A percentile compares a stretch with the other conserved stretches of the same genome.
Conservation (phyloP, 2,888 invertebrate species). For the Drosophila peninsularis region DNA sequence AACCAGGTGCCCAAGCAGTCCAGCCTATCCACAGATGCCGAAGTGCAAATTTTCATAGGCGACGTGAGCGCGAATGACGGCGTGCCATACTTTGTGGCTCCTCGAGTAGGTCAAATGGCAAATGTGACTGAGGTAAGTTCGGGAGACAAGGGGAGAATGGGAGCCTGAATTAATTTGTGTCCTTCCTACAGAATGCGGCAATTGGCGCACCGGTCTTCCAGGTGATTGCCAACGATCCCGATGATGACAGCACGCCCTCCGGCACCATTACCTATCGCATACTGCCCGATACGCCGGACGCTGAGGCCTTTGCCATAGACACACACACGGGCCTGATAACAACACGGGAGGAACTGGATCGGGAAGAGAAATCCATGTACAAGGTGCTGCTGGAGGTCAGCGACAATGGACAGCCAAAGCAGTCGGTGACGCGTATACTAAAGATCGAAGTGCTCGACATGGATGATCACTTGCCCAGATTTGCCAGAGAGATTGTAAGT, state of each 20-base stretch:
- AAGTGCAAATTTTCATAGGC: constrained; percentile 89
- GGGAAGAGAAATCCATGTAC: constrained; percentile 90
- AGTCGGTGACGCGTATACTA: constrained; percentile 89
- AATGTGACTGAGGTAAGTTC: constrained; percentile 88
- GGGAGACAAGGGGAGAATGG: rapidly evolving
- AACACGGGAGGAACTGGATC: constrained; percentile 89
- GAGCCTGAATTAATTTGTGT: too few species aligned
- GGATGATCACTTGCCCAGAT: constrained; percentile 92
- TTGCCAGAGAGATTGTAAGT: constrained; percentile 88
- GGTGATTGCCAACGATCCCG: constrained; percentile 91
- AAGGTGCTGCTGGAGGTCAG: constrained; percentile 91
- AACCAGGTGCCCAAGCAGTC: constrained; percentile 85
- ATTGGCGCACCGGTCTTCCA: constrained; percentile 90
- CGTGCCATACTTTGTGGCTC: constrained; percentile 90
- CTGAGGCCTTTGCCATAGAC: constrained; percentile 88
- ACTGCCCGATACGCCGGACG: constrained; percentile 88
- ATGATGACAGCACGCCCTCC: constrained; percentile 90
- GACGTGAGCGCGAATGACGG: constrained; percentile 93
- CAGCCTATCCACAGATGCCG: constrained; percentile 87
- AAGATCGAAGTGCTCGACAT: constrained; percentile 89
- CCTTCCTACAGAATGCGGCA: constrained; percentile 87
- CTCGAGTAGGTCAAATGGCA: constrained; percentile 89
- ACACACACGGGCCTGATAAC: constrained; percentile 89
- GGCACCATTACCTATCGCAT: constrained; percentile 90
- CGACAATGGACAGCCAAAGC: constrained; percentile 91